Evolutionary conservation across 1,140 invertebrate species (phyloP).

Genomic region (Drosophila rhopaloa): DNA sequence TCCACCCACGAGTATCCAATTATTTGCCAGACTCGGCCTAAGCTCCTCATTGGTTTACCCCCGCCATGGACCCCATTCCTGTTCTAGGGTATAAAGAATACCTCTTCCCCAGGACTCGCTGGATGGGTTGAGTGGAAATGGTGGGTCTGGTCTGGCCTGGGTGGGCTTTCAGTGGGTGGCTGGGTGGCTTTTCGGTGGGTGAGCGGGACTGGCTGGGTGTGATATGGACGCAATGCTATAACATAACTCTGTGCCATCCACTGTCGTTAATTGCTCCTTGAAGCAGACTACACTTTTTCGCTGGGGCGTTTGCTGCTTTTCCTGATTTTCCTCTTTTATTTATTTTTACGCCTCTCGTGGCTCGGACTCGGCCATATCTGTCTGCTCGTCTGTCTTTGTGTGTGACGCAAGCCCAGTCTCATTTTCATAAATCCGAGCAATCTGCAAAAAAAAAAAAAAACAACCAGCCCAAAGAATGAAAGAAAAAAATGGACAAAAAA

Average conservation of each 20-base stretch:
- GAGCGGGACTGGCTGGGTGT: conserved; percentile 51
- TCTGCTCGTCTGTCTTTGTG: conserved; percentile 29
- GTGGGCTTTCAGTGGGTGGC: neutral
- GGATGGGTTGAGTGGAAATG: conserved; percentile 2
- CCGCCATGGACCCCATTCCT: conserved; percentile 9
- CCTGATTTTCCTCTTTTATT: conserved; percentile 48
- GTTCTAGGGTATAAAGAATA: conserved; percentile 31
- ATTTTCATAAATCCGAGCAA: conserved; percentile 78
- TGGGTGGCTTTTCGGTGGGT: conserved; percentile 2
- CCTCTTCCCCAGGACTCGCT: conserved; percentile 19
- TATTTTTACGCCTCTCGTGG: conserved; percentile 39
- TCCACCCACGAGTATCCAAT: conserved; percentile 43
- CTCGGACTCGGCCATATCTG: conserved; percentile 24
- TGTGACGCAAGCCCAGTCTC: conserved; percentile 69
- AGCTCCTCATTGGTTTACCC: conserved; percentile 50
- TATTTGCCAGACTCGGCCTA: conserved; percentile 45
- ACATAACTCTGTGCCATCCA: conserved; percentile 74
- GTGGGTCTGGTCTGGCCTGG: neutral
- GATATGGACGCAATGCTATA: conserved; percentile 65
- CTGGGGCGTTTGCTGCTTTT: conserved; percentile 18
- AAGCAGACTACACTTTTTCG: conserved; percentile 75
- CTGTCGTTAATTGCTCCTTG: conserved; percentile 82
- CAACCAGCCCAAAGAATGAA: conserved; percentile 27
- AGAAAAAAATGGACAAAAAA: conserved; percentile 47
- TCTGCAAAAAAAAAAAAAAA: conserved; percentile 33